Percentiles rank a stretch among this genome's conserved stretches.
phyloP scores from a whole-genome alignment of 2,113 vertebrate genomes.

The Mohoua ochrocephala region DNA sequence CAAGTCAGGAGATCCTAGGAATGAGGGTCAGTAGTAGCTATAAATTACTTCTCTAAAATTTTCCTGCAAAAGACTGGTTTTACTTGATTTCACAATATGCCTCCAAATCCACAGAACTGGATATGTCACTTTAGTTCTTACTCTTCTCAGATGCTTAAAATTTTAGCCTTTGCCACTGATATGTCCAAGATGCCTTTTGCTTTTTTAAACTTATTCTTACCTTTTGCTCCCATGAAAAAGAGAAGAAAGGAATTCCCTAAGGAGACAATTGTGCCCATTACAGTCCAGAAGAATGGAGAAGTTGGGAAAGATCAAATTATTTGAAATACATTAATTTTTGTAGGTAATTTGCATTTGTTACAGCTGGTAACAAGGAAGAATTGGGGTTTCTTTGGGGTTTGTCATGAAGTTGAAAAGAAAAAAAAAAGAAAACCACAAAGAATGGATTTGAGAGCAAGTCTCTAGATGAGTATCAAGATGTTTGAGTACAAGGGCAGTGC shows the following conservation, averaged over 20 bases:
- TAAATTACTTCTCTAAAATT: neutral
- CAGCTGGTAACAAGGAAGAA: neutral
- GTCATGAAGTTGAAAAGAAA: neutral
- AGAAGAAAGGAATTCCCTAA: neutral
- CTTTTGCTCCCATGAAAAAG: neutral
- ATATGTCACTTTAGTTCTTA: neutral
- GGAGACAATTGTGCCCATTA: neutral
- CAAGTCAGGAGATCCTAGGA: neutral
- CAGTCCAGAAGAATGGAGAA: neutral
- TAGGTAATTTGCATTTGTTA: neutral
- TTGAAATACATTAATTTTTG: neutral
- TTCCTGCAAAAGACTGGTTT: neutral
- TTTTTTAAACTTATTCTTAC: neutral
- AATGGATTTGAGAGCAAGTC: neutral
- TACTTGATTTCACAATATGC: neutral
- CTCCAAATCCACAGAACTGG: neutral
- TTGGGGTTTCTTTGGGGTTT: neutral
- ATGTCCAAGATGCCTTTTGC: neutral
- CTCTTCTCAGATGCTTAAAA: neutral
- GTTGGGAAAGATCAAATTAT: neutral
- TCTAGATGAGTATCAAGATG: neutral
- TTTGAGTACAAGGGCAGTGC: neutral
- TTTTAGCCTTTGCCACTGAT: neutral
- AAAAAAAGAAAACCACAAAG: neutral
- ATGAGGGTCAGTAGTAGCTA: neutral